Conservation (phyloP, 2,888 invertebrate genomes). For the Nycteola revayana region DNA sequence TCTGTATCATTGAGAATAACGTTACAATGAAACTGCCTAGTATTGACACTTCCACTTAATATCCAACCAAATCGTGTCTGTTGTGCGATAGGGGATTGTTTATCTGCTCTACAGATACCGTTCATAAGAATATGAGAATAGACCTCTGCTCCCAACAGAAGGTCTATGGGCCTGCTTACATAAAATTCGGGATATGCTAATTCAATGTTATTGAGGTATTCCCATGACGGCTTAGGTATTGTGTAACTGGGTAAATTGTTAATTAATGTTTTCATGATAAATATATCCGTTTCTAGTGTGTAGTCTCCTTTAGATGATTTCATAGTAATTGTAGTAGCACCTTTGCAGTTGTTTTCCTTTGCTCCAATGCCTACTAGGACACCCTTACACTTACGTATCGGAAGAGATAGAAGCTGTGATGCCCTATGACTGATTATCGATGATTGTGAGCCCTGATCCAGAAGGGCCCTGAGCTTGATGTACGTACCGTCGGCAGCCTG, state of each 20-base stretch:
- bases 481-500: conserved; percentile 1
- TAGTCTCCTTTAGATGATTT: neutral
- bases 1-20: conserved; percentile 1
- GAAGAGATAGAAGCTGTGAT: conserved; percentile 1
- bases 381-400: conserved; percentile 2
- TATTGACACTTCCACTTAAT: neutral
- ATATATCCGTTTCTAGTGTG: neutral
- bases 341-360: conserved; percentile 2
- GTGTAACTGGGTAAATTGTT: conserved; percentile 1
- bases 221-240: conserved; percentile 2
- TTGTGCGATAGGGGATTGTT: neutral
- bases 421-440: conserved; percentile 3
- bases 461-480: conserved; percentile 1
- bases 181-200: conserved; percentile 1
- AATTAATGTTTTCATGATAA: conserved; percentile 2
- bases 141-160: neutral
- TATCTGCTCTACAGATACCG: conserved; percentile 1
- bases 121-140: neutral
- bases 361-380: conserved; percentile 1
- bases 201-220: conserved; percentile 1
- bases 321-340: neutral
- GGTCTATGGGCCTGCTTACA: neutral
- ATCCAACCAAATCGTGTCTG: conserved; percentile 1
- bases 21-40: conserved; percentile 1
- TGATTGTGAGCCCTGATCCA: conserved; percentile 1